A percentile compares a stretch with the other conserved stretches of the same genome.
These are phyloP conservation scores for Halichoerus grypus DNA, from an alignment of 2,113 vertebrate species.

Conservation along the genomic window DNA sequence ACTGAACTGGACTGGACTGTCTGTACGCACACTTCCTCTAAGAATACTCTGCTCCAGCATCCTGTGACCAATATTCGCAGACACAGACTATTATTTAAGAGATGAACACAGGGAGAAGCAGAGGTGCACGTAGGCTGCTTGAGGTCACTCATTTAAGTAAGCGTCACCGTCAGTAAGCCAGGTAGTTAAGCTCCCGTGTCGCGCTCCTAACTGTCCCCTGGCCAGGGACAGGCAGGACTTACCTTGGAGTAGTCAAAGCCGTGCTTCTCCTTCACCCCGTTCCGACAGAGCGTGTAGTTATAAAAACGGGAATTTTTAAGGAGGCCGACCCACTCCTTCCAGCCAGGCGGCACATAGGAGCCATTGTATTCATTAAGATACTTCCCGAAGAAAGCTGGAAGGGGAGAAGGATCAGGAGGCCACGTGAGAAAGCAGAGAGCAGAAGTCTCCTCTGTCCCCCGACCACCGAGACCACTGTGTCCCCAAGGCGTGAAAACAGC, in stretches of 20 bases:
- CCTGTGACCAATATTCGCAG: neutral
- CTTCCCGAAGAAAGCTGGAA: conserved; percentile 97
- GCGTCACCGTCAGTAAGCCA: fast-evolving
- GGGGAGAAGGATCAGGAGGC: conserved; percentile 28
- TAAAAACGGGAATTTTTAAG: conserved; percentile 99
- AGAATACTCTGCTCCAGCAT: neutral
- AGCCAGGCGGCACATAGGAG: conserved; percentile 97
- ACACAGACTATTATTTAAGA: neutral
- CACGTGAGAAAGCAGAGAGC: neutral
- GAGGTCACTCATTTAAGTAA: fast-evolving
- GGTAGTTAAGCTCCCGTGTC: fast-evolving
- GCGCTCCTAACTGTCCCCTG: fast-evolving
- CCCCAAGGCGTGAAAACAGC: no score
- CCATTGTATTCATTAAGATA: conserved; percentile 99
- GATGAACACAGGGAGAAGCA: neutral
- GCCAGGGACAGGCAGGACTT: conserved; percentile 29
- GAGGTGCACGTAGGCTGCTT: fast-evolving
- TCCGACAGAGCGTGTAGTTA: conserved; percentile 97
- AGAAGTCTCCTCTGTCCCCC: neutral
- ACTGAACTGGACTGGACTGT: fast-evolving
- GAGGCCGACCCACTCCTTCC: conserved; percentile 98
- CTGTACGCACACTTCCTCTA: fast-evolving
- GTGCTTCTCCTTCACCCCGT: conserved; percentile 96
- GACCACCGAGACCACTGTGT: fast-evolving
- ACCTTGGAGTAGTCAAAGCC: conserved; percentile 95